Evolutionary conservation across 2,797 vertebrate species (phyloP), one percentile per base, ranked within the genome.

Genomic region (Hydrocynus forskahlii): DNA sequence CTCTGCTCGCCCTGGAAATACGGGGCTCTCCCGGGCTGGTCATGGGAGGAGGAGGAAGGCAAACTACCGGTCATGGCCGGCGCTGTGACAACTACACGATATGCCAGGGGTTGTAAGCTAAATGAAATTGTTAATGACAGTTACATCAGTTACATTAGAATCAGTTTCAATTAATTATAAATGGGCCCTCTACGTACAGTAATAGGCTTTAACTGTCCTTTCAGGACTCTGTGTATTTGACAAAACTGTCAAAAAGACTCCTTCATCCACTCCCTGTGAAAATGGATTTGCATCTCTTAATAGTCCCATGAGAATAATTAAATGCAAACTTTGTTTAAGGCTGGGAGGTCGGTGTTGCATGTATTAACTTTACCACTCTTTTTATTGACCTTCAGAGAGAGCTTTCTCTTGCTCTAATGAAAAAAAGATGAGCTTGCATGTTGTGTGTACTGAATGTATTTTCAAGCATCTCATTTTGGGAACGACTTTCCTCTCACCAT

Each of bases 381-480:
- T 63, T 40, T 71, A 79, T 17, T 38, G 77, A 62, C 4, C 35
- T 63, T 60, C 23, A 59, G 23, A 2, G 5, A 17, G n/a, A 21
- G 70, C 10, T 54, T 69, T 60, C 16, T n/a, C 23, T 54, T 55
- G 29, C 14, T 50, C 59, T 2, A 25, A n/a, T 63, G 48, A 64
- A 73, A 55, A 73, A 55, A 57, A 9, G 69, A 23, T 73, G 69
- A 73, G 59, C 60, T 73, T 66, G 70, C 48, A 73, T 23, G 43
- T 55, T n/a, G 9, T 50, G 50, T 52, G 0, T 38, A 43, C 29
- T 1, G n/a, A 38, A 19, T 1, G 1, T 25, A 45, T 12, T 12
- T 45, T 35, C 45, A 7, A n/a, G 60, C 48, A 38, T n/a, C 21
- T 25, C 69, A 35, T 55, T 54, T 54, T 0, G 55, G 8, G 29